These are phyloP conservation scores for Paratilapia polleni DNA, from an alignment of 2,113 vertebrate species.

Conservation along the genomic window DNA sequence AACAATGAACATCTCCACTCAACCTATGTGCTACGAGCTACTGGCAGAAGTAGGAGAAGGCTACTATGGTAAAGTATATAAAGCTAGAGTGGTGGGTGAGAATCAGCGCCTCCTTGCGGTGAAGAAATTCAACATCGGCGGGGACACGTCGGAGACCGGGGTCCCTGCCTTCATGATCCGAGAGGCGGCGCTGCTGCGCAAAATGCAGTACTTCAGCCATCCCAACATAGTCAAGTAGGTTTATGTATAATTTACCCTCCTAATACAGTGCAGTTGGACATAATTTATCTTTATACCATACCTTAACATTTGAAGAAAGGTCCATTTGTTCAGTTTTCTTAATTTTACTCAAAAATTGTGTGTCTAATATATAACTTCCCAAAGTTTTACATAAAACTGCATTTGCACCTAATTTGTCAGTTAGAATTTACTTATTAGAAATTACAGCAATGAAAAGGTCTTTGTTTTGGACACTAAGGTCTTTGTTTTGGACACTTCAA, in stretches of 20 bases:
- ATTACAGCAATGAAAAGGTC: neutral
- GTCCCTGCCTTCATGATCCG: conserved; percentile 80
- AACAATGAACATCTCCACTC: conserved; percentile 53
- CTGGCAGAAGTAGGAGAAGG: conserved; percentile 77
- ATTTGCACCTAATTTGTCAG: neutral
- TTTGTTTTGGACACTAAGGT: too few relatives aligned
- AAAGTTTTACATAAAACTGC: neutral
- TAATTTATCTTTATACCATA: neutral
- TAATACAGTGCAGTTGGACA: neutral
- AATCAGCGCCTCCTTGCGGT: conserved; percentile 78
- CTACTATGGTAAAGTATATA: conserved; percentile 79
- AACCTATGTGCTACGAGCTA: conserved; percentile 69
- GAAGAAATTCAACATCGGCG: conserved; percentile 73
- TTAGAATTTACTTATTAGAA: neutral
- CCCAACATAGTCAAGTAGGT: conserved; percentile 81
- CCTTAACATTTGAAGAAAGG: neutral
- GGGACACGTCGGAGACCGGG: conserved; percentile 44
- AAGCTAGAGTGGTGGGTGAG: conserved; percentile 73
- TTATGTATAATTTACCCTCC: accelerated
- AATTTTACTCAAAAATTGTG: neutral
- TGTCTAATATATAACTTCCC: neutral
- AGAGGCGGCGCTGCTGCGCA: conserved; percentile 81
- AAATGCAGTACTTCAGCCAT: conserved; percentile 76
- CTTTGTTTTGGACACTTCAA: neutral
- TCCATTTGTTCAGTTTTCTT: neutral